Evolutionary conservation across 2,113 vertebrate genomes (phyloP), one percentile per base, ranked within the genome.

Genomic region (Chionis minor): DNA sequence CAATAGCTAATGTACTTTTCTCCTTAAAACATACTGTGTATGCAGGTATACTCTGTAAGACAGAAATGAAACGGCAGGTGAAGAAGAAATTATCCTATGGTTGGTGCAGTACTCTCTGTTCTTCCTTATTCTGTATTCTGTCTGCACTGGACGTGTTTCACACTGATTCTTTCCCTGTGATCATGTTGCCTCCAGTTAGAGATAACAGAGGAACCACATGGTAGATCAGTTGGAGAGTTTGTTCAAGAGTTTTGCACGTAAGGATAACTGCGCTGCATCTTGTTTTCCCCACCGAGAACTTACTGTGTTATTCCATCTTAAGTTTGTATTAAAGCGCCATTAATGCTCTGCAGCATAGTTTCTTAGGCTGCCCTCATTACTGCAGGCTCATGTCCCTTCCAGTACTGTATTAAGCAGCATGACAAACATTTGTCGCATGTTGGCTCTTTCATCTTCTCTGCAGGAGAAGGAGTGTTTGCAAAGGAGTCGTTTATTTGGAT

Each of bases 331-430:
- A 56, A 47, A 55, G 62, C 14, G 27, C 38, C 32, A 44, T 3
- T 27, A 30, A 7, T 49, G 42, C 56, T 92, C 77, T 84, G 55
- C 81, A 49, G 38, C 2, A 8, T 12, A 9, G 17, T 56, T 92
- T 65, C 47, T 70, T 17, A 30, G 9, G 7, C 47, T 58, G 0
- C 19, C 12, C 17, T 24, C 7, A 0, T 26, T 11, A 8, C 63
- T 33, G 9, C 62, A 61, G 66, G 27, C 33, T 67, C 44, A 0
- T 18, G 40, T 23, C 32, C 33, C 47, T 86, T 54, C 28, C 47
- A 74, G 38, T 27, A 14, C 9, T 63, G 38, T 16, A 4, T 54
- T 63, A 74, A 79, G 56, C 65, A 85, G 69, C 1, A 1, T 21
- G 42, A 83, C 21, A 63, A 63, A 71, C 30, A 22, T 49, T 58